Evolutionary conservation across 2,888 invertebrate species (phyloP).

Genomic region (Drosophila anomalipes): DNA sequence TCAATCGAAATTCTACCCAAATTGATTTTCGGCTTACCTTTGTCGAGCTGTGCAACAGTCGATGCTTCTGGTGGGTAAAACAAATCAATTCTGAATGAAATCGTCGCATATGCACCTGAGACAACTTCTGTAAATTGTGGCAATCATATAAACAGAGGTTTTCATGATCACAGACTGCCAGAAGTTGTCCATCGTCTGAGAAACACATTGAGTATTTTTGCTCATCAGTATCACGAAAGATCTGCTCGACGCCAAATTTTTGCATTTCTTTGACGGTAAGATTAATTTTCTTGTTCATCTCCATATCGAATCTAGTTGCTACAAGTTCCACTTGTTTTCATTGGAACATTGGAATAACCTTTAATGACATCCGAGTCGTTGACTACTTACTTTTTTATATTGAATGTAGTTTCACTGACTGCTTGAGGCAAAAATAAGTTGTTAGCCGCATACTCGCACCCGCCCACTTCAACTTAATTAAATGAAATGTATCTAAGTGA

Average conservation of each 20-base stretch:
- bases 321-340: background rate
- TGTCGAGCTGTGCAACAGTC: slow-evolving; percentile 44
- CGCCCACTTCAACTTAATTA: slow-evolving; percentile 61
- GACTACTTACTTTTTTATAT: background rate
- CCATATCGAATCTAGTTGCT: slow-evolving; percentile 1
- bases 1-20: background rate
- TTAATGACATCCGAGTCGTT: slow-evolving; percentile 21
- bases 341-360: background rate
- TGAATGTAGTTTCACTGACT: background rate
- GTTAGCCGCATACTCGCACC: background rate
- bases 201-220: slow-evolving; percentile 44
- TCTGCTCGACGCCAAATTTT: slow-evolving; percentile 42
- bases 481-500: slow-evolving; percentile 55
- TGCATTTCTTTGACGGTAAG: slow-evolving; percentile 38
- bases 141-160: slow-evolving; percentile 43
- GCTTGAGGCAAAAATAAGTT: slow-evolving; percentile 2
- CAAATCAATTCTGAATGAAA: slow-evolving; percentile 52
- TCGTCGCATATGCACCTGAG: slow-evolving; percentile 33
- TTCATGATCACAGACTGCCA: slow-evolving; percentile 47
- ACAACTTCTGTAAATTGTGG: slow-evolving; percentile 6
- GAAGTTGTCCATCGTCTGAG: slow-evolving; percentile 34
- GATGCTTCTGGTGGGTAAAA: slow-evolving; percentile 33
- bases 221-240: slow-evolving; percentile 23
- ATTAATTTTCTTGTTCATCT: slow-evolving; percentile 8
- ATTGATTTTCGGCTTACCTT: slow-evolving; percentile 37